These are phyloP conservation scores for Latheticus oryzae DNA, from an alignment of 2,888 invertebrate genomes.

Conservation along the genomic window DNA sequence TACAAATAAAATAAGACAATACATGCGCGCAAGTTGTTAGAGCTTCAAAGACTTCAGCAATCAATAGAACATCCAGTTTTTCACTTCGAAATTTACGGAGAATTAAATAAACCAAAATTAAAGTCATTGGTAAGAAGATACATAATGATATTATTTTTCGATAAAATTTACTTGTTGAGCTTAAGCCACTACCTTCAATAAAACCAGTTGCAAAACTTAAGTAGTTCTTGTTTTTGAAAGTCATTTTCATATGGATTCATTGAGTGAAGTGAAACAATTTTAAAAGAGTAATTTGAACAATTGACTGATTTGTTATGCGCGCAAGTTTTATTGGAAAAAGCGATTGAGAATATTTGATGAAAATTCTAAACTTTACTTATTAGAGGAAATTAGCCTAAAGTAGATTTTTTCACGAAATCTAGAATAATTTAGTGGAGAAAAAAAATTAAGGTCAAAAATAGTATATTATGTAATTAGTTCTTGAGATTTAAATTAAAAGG, in stretches of 20 bases:
- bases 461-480: too few relatives aligned
- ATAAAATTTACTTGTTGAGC: conserved; percentile 13
- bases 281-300: too few relatives aligned
- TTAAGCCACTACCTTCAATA: conserved; percentile 18
- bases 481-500: too few relatives aligned
- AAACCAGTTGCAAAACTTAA: conserved; percentile 19
- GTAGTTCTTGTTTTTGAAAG: conserved; percentile 28
- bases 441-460: too few relatives aligned
- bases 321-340: too few relatives aligned
- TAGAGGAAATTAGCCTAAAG: too few relatives aligned
- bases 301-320: too few relatives aligned
- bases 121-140: conserved; percentile 18
- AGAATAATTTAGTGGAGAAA: too few relatives aligned
- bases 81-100: conserved; percentile 5
- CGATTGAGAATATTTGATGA: too few relatives aligned
- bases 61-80: conserved; percentile 9
- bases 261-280: not conserved
- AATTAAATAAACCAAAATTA: conserved; percentile 8
- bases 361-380: too few relatives aligned
- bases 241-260: conserved; percentile 9
- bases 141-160: conserved; percentile 16
- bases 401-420: too few relatives aligned
- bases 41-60: conserved; percentile 22
- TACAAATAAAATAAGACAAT: not conserved
- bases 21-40: conserved; percentile 30